phyloP scores from a whole-genome alignment of 2,113 vertebrate species.

The Lamprotornis superbus region DNA sequence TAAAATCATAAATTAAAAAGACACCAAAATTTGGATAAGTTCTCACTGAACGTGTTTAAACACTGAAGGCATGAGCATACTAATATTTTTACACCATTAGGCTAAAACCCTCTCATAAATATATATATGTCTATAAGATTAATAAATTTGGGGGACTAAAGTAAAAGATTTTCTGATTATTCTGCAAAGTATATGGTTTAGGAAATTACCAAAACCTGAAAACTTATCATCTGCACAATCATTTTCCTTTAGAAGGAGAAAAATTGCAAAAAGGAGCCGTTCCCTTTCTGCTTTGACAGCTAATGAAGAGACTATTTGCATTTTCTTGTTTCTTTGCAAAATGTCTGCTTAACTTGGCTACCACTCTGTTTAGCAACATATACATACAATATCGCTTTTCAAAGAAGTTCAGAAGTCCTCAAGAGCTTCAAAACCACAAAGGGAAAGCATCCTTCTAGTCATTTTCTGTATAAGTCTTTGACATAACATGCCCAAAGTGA shows the following conservation, averaged over 20 bases:
- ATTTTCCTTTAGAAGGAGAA: neutral
- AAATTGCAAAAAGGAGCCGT: neutral
- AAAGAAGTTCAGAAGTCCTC: slow-evolving; percentile 54
- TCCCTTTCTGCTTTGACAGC: neutral
- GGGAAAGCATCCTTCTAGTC: slow-evolving; percentile 33
- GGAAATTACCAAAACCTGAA: neutral
- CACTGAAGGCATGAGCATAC: neutral
- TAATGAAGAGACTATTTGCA: neutral
- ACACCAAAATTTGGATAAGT: neutral
- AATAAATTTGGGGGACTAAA: neutral
- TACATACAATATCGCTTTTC: neutral
- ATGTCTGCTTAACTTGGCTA: neutral
- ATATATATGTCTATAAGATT: neutral
- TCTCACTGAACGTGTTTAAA: neutral
- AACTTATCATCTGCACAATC: neutral
- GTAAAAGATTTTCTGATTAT: neutral
- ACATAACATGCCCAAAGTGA: slow-evolving; percentile 62
- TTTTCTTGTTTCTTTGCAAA: neutral
- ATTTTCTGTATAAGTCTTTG: slow-evolving; percentile 58
- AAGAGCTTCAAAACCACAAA: slow-evolving; percentile 56
- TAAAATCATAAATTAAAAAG: neutral
- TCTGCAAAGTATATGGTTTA: neutral
- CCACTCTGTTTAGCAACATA: neutral
- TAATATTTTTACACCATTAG: neutral
- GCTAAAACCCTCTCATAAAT: rapidly evolving